These are phyloP conservation scores for Troglohyphantes excavatus DNA, from an alignment of 2,888 invertebrate genomes.

Conservation along the genomic window DNA sequence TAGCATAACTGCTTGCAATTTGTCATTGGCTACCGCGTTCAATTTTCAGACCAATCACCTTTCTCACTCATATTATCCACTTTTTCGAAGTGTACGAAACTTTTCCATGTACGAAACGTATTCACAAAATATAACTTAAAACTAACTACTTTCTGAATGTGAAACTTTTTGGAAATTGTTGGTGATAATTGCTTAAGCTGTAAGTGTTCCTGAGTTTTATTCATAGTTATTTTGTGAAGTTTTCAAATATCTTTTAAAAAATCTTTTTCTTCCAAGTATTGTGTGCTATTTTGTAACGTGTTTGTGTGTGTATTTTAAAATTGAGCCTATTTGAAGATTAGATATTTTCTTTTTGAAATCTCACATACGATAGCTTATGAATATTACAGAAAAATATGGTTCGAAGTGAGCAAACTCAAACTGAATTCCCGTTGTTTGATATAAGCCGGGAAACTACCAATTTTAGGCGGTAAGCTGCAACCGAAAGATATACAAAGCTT, in stretches of 20 bases:
- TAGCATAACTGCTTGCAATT: background rate
- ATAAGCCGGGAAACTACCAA: background rate
- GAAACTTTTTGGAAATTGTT: conserved; percentile 17
- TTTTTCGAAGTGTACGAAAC: conserved; percentile 44
- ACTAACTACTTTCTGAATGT: conserved; percentile 10
- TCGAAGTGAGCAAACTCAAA: no score
- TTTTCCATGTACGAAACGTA: no score
- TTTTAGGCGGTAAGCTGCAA: background rate
- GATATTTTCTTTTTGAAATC: no score
- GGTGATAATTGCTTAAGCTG: background rate
- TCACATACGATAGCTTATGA: no score
- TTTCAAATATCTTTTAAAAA: background rate
- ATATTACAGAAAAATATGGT: no score
- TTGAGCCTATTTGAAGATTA: no score
- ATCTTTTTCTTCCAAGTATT: background rate
- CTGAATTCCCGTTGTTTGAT: background rate
- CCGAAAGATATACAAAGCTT: no score
- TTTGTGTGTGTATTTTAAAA: background rate
- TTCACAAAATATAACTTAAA: background rate
- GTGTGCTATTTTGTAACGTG: background rate
- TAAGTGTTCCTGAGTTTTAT: conserved; percentile 27
- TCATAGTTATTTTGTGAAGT: background rate
- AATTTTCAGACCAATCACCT: conserved; percentile 52
- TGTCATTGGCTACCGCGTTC: conserved; percentile 56
- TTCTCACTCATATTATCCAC: background rate